A percentile compares a stretch with the other conserved stretches of the same genome.
phyloP scores from a whole-genome alignment of 2,113 vertebrate species.

The Sinocyclocheilus anophthalmus region DNA sequence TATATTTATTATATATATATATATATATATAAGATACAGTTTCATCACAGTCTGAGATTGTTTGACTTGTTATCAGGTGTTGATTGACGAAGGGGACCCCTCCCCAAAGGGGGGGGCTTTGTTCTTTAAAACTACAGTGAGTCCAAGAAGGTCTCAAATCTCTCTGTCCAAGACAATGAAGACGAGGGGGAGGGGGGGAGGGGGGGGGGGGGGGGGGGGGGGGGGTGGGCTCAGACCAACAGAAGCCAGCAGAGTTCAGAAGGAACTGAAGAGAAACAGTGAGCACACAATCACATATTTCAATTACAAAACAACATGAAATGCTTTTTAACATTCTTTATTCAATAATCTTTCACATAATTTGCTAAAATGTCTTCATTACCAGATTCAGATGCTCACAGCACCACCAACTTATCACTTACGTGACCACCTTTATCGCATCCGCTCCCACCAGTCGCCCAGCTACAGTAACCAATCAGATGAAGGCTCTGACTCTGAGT shows the following conservation, averaged over 20 bases:
- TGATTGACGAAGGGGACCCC: constrained; percentile 85
- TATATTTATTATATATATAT: too few relatives aligned
- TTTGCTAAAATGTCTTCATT: background rate
- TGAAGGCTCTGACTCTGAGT: constrained; percentile 90
- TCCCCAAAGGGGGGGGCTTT: too few relatives aligned
- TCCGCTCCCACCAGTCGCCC: constrained; percentile 93
- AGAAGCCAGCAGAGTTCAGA: constrained; percentile 81
- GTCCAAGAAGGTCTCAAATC: constrained; percentile 87
- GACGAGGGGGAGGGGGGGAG: too few relatives aligned
- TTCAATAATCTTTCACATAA: background rate
- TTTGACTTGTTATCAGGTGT: constrained; percentile 75
- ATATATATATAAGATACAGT: background rate
- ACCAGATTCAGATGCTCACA: constrained; percentile 94
- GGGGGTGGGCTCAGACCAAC: too few relatives aligned
- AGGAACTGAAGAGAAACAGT: constrained; percentile 86
- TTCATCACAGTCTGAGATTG: background rate
- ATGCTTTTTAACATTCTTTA: background rate
- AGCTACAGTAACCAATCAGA: constrained; percentile 98
- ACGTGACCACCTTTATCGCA: too few relatives aligned
- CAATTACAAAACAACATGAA: background rate
- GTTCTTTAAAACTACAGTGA: constrained; percentile 84
- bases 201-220: too few relatives aligned
- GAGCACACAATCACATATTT: constrained; percentile 56
- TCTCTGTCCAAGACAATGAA: constrained; percentile 80
- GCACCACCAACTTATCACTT: too few relatives aligned